These are phyloP conservation scores for Tupaia chinensis DNA, from an alignment of 2,113 vertebrate genomes.

Conservation along the genomic window DNA sequence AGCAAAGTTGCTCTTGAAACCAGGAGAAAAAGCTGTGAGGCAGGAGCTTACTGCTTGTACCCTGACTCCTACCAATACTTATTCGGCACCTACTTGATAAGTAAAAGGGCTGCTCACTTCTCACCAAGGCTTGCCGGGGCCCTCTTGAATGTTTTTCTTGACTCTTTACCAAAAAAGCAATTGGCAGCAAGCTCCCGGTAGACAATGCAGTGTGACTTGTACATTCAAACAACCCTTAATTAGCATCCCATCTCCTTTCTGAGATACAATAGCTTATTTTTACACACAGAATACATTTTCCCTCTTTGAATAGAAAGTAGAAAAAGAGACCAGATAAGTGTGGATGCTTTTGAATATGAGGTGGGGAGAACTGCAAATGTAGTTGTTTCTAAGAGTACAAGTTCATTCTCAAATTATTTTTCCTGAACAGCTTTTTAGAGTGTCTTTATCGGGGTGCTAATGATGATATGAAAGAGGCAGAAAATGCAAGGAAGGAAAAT, in stretches of 20 bases:
- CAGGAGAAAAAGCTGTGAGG: slow-evolving; percentile 80
- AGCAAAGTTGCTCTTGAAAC: slow-evolving; percentile 77
- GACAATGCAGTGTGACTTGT: slow-evolving; percentile 84
- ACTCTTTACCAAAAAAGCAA: slow-evolving; percentile 85
- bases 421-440: slow-evolving; percentile 3
- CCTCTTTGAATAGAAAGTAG: slow-evolving; percentile 38
- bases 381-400: slow-evolving; percentile 36
- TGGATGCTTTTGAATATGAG: slow-evolving; percentile 49
- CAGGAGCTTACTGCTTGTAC: slow-evolving; percentile 75
- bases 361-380: neutral
- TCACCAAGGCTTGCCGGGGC: slow-evolving; percentile 76
- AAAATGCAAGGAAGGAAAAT: slow-evolving; percentile 65
- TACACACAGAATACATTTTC: slow-evolving; percentile 66
- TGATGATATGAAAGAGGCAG: slow-evolving; percentile 36
- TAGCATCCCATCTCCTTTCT: slow-evolving; percentile 79
- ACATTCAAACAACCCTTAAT: slow-evolving; percentile 86
- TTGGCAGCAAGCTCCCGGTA: slow-evolving; percentile 81
- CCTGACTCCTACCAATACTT: slow-evolving; percentile 74
- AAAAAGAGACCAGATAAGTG: slow-evolving; percentile 66
- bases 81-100: slow-evolving; percentile 81
- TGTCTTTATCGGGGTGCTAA: slow-evolving; percentile 40
- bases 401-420: slow-evolving; percentile 59
- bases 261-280: slow-evolving; percentile 87
- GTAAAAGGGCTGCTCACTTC: neutral
- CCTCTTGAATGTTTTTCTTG: slow-evolving; percentile 86